These are phyloP conservation scores for Spheniscus mendiculus DNA, from an alignment of 2,113 vertebrate species.

Conservation along the genomic window DNA sequence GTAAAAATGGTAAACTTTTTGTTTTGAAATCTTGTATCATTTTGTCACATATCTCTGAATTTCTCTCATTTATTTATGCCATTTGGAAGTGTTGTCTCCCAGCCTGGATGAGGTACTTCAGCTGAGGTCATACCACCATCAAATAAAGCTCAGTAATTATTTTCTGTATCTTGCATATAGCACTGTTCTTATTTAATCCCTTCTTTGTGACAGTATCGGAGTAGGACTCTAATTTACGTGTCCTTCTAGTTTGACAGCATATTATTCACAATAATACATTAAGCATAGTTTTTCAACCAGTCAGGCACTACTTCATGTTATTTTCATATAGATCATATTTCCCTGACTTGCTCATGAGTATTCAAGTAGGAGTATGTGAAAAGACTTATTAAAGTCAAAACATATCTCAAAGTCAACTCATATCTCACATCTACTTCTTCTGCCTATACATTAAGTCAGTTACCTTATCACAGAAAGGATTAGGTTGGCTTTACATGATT, in stretches of 20 bases:
- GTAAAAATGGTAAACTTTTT: neutral
- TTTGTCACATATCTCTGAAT: neutral
- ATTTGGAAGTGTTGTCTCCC: neutral
- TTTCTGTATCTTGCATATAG: neutral
- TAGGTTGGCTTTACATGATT: neutral
- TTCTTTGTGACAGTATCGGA: neutral
- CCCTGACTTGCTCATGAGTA: neutral
- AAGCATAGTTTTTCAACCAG: neutral
- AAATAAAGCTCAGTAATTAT: constrained; percentile 7
- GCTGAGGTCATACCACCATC: neutral
- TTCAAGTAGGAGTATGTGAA: neutral
- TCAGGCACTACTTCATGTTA: neutral
- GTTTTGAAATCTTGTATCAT: neutral
- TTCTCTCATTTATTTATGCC: neutral
- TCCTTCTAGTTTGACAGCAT: neutral
- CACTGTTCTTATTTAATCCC: neutral
- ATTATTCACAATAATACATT: neutral
- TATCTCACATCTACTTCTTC: neutral
- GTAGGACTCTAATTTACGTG: neutral
- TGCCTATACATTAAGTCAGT: neutral
- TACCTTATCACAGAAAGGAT: neutral
- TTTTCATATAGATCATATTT: neutral
- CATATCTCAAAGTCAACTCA: neutral
- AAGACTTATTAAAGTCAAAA: constrained; percentile 7
- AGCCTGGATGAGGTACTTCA: neutral